Evolutionary conservation across 2,113 vertebrate genomes (phyloP).

Genomic region (Porphyrio hochstetteri): DNA sequence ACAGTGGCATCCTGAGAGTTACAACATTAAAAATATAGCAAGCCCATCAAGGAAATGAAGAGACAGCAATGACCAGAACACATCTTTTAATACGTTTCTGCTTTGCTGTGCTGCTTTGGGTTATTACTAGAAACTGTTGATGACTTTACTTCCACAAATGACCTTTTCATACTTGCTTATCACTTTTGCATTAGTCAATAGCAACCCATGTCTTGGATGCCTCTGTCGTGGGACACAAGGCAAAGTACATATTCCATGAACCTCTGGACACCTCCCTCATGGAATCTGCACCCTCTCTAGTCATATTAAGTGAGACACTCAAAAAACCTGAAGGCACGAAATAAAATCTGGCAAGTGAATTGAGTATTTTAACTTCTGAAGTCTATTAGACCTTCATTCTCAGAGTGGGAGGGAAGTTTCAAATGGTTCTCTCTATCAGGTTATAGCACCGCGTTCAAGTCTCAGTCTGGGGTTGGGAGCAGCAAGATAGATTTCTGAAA

Average conservation of each 20-base stretch:
- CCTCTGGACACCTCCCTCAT: not conserved
- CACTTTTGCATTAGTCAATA: not conserved
- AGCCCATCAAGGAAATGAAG: not conserved
- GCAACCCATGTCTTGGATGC: not conserved
- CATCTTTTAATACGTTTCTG: not conserved
- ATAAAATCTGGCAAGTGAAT: not conserved
- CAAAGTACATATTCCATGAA: not conserved
- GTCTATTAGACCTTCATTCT: not conserved
- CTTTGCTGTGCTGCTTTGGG: not conserved
- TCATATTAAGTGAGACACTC: not conserved
- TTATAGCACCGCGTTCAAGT: not conserved
- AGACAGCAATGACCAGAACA: not conserved
- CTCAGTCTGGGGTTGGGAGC: not conserved
- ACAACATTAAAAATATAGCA: not conserved
- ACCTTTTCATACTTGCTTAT: not conserved
- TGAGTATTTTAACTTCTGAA: not conserved
- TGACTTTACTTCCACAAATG: not conserved
- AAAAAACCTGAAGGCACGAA: not conserved
- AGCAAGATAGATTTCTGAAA: not conserved
- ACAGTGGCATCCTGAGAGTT: not conserved
- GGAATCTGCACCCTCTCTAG: not conserved
- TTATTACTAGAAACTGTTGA: not conserved
- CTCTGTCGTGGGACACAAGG: not conserved
- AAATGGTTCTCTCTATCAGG: not conserved
- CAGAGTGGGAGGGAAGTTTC: not conserved